A percentile compares a stretch with the other conserved stretches of the same genome.
Conservation (phyloP, 2,797 vertebrate species). For the Hafferia zeledoni region DNA sequence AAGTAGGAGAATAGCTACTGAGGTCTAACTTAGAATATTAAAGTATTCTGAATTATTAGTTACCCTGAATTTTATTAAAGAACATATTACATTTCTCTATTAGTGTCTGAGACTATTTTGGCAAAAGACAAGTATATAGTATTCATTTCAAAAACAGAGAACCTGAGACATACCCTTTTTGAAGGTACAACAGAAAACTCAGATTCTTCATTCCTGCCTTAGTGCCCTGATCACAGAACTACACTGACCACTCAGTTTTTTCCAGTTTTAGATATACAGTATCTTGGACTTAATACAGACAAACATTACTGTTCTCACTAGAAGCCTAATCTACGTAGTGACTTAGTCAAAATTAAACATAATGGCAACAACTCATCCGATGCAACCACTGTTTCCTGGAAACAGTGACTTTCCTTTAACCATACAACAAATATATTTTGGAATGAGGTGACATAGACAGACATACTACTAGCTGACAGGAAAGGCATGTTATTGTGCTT, state of each 20-base stretch:
- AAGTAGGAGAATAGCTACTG: neutral
- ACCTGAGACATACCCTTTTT: neutral
- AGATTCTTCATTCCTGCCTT: neutral
- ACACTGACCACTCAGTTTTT: neutral
- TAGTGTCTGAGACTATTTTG: neutral
- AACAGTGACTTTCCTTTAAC: neutral
- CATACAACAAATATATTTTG: neutral
- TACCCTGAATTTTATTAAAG: neutral
- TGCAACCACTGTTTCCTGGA: neutral
- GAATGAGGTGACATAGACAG: neutral
- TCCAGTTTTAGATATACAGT: neutral
- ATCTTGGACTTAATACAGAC: neutral
- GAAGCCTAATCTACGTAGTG: neutral
- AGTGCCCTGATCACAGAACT: neutral
- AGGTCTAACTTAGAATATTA: neutral
- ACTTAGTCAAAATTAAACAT: neutral
- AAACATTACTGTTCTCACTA: neutral
- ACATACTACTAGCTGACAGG: neutral
- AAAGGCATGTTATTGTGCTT: neutral
- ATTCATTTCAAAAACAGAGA: neutral
- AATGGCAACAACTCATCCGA: neutral
- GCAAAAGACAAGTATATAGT: neutral
- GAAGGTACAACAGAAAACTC: neutral
- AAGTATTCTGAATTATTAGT: neutral
- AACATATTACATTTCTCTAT: neutral